Evolutionary conservation across 2,113 vertebrate species (phyloP).

Genomic region (Nansenia antarctica): DNA sequence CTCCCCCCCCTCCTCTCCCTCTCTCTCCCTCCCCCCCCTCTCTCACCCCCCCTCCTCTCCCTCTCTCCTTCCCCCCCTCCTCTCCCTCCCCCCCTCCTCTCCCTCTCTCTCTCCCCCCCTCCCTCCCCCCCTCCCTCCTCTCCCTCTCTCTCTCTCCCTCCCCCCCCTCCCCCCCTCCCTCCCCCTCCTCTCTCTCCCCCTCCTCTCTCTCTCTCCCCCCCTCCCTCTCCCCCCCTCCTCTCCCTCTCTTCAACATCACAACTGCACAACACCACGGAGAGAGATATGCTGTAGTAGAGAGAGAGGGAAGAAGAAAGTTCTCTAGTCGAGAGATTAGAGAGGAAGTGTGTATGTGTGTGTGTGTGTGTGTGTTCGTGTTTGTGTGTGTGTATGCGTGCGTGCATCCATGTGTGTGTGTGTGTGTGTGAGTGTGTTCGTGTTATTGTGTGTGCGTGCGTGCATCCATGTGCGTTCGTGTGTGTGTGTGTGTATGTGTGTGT

Average conservation of each 20-base stretch:
- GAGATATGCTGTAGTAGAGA: too few relatives aligned
- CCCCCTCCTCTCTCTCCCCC: neutral
- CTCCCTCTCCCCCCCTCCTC: neutral
- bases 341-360: slow-evolving; percentile 47
- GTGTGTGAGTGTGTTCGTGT: too few relatives aligned
- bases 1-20: neutral
- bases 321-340: neutral
- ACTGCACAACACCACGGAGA: neutral
- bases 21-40: too few relatives aligned
- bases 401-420: too few relatives aligned
- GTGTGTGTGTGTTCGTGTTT: too few relatives aligned
- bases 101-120: neutral
- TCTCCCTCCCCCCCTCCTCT: neutral
- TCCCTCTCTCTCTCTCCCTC: neutral
- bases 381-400: too few relatives aligned
- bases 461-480: too few relatives aligned
- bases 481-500: too few relatives aligned
- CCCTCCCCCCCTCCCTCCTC: neutral
- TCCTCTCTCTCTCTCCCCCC: neutral
- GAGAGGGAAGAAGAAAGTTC: neutral
- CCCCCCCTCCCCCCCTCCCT: too few relatives aligned
- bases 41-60: neutral
- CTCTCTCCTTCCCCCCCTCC: neutral
- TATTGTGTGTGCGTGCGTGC: too few relatives aligned
- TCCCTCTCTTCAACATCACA: neutral